Percentiles rank a stretch among this genome's conserved stretches.
Conservation (phyloP, 2,797 vertebrate species). For the Crossoptilon crossoptilon region DNA sequence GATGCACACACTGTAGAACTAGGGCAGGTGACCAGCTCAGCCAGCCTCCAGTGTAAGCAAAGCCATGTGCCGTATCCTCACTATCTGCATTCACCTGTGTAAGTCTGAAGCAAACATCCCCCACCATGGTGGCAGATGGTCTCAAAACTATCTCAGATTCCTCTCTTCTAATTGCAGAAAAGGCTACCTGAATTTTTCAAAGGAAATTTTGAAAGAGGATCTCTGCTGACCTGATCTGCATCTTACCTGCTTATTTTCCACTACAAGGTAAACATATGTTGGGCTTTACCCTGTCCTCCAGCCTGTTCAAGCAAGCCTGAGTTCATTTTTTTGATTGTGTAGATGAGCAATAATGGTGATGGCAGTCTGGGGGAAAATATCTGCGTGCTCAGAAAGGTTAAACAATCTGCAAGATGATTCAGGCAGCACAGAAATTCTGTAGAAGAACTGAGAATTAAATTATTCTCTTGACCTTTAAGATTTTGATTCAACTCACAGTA, state of each 20-base stretch:
- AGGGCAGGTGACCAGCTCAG: background rate
- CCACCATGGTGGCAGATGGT: background rate
- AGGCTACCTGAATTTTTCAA: background rate
- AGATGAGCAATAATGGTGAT: rapidly evolving
- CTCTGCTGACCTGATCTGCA: background rate
- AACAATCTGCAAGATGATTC: background rate
- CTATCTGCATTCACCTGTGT: background rate
- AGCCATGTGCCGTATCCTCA: rapidly evolving
- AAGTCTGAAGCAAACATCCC: background rate
- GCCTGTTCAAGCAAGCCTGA: background rate
- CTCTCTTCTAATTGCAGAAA: background rate
- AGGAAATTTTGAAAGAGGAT: background rate
- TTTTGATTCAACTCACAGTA: background rate
- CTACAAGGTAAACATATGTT: background rate
- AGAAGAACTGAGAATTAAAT: background rate
- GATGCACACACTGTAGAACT: background rate
- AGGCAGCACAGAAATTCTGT: background rate
- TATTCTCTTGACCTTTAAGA: background rate
- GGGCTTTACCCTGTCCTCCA: background rate
- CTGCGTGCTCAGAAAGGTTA: background rate
- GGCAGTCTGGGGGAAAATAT: background rate
- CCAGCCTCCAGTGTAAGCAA: background rate
- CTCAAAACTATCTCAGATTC: background rate
- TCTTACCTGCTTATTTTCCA: background rate
- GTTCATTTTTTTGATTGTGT: background rate